Base-by-base conservation (phyloP, 2,888 invertebrate genomes). In the Drosophila lacicola region DNA sequence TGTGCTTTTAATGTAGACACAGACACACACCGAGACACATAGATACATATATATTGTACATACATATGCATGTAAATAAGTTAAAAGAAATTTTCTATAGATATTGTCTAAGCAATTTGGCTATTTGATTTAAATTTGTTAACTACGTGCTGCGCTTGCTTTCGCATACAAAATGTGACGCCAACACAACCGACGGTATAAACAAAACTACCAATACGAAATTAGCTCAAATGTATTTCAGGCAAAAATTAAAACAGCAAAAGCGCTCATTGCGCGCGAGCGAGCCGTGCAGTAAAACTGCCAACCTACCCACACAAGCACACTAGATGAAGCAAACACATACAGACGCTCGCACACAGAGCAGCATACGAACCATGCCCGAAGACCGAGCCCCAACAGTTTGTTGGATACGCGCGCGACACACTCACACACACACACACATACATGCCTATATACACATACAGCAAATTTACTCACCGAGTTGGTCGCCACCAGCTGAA, bases 191-290 rank as follows among this genome's bases (percentile, higher is more conserved):
- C 89, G 88, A 89, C 90, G 91, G 89, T 82, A 90, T 91, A 91
- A 90, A 91, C 91, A 91, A 91, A 91, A 90, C 90, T 90, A 91
- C 90, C 91, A 91, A 90, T 83, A 84, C 84, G 78, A 90, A 90
- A 91, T 90, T 91, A 91, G 90, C 90, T 91, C 91, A 90, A 90
- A 86, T 74, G 89, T 87, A 83, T 88, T 79, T 80, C 88, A 90
- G 87, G 90, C 91, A 84, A 90, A 90, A 90, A 90, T 90, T 88
- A 85, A 83, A 87, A 81, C 82, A 74, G 77, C 80, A 80, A 74
- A 78, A 82, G 75, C 82, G 70, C 87, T 83, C 89, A 80, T 75
- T 74, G 87, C 80, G 82, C 74, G 78, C 78, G 74, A 73, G 67
- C 65, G 72, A 70, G 62, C 76, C 63, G 65, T 69, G 67, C 71